Evolutionary conservation across 2,888 invertebrate genomes (phyloP), one percentile per base, ranked within the genome.

Genomic region (Tinea pellionella): DNA sequence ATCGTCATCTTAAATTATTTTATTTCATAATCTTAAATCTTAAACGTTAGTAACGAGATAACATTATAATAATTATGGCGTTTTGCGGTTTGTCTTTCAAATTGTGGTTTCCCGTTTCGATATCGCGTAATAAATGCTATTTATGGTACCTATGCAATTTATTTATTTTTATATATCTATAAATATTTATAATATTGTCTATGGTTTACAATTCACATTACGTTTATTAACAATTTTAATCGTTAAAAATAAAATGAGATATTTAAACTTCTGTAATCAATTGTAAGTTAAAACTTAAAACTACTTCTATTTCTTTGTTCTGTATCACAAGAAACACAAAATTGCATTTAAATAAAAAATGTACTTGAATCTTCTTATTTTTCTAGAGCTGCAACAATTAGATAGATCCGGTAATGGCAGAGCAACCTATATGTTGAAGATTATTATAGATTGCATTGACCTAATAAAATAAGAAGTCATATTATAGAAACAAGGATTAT

Each of bases 301-400:
- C n/a, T n/a, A n/a, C n/a, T n/a, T n/a, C 2, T 24, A 24, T 24
- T 24, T 24, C 2, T 24, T 24, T 24, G 6, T 24, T 24, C 6
- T 6, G 6, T 24, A 24, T 3, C 6, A 3, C 2, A 6, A 24
- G 24, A 24, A 24, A 18, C 29, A 19, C 24, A 24, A 55, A 47
- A 55, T 55, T 55, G 55, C 55, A 55, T 55, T 55, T 55, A 18
- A 55, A 55, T 19, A 55, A 55, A 18, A 55, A 55, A 55, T 24
- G 55, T n/a, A 55, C 55, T 55, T 55, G 18, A 19, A 55, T 24
- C 47, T 12, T 13, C 18, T 18, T 12, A 7, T 7, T 18, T 47
- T 47, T 47, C 2, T 47, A 15, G 15, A 18, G 47, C 11, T 18
- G 47, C 18, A 47, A 47, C 13, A 47, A 47, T 47, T 47, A 18